phyloP scores from a whole-genome alignment of 2,888 invertebrate genomes.

The Amphipoea oculea region DNA sequence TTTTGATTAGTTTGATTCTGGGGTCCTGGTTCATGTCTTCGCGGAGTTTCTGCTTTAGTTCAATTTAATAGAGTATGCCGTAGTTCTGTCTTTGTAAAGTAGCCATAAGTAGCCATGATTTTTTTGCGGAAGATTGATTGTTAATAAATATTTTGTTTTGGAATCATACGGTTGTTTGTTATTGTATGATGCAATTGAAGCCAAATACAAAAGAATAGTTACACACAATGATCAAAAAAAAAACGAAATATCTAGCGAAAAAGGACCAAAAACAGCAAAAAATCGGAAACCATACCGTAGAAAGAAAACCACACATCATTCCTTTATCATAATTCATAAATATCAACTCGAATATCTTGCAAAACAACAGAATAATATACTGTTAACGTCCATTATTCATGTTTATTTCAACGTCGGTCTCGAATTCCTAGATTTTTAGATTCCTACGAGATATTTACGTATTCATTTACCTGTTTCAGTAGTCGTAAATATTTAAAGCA shows the following conservation, averaged over 20 bases:
- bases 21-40: conserved; percentile 23
- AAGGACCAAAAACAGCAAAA: not conserved
- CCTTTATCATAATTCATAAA: not conserved
- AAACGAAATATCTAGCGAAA: no score
- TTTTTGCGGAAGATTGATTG: not conserved
- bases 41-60: conserved; percentile 22
- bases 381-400: not conserved
- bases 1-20: conserved; percentile 63
- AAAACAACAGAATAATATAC: conserved; percentile 3
- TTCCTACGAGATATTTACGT: conserved; percentile 16
- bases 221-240: no score
- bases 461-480: conserved; percentile 43
- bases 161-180: not conserved
- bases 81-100: not conserved
- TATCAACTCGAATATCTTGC: not conserved
- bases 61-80: conserved; percentile 7
- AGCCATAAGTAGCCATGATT: not conserved
- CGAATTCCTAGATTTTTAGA: conserved; percentile 13
- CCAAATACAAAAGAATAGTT: no score
- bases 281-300: not conserved
- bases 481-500: conserved; percentile 41
- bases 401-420: conserved; percentile 12
- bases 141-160: no score
- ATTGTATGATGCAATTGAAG: not conserved
- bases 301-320: not conserved